A percentile compares a stretch with the other conserved stretches of the same genome.
phyloP scores from a whole-genome alignment of 2,797 vertebrate genomes.

The Tapirus indicus region DNA sequence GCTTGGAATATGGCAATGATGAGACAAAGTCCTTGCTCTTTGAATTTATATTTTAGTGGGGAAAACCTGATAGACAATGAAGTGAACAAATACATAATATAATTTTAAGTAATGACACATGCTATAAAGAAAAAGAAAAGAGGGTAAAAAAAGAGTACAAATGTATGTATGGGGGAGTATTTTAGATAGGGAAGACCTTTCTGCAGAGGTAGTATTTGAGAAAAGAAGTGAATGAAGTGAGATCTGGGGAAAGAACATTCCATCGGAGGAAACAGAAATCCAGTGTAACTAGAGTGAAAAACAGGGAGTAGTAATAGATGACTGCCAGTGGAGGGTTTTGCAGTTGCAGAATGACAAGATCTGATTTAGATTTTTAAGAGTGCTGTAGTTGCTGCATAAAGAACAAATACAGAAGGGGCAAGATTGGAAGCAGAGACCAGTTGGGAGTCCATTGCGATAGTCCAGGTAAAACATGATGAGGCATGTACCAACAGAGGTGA shows the following conservation, averaged over 20 bases:
- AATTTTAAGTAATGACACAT: background rate
- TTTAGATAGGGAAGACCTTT: background rate
- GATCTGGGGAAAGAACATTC: conserved; percentile 10
- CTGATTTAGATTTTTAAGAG: conserved; percentile 1
- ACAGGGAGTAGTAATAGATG: background rate
- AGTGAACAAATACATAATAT: conserved; percentile 4
- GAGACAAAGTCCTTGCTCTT: conserved; percentile 45
- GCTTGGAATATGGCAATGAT: background rate
- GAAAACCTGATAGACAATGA: background rate
- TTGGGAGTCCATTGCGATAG: background rate
- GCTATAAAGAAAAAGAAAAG: conserved; percentile 27
- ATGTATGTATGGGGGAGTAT: background rate
- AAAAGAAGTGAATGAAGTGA: conserved; percentile 29
- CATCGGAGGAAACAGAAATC: background rate
- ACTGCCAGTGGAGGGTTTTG: background rate
- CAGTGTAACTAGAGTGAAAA: background rate
- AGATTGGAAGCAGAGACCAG: background rate
- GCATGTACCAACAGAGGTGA: background rate
- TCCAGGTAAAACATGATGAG: background rate
- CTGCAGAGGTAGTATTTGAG: background rate
- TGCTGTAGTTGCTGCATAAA: background rate
- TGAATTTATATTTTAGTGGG: conserved; percentile 34
- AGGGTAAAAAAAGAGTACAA: background rate
- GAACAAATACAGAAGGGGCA: background rate
- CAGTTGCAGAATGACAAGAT: background rate